phyloP scores from a whole-genome alignment of 2,888 invertebrate genomes.

The Listrodromus nycthemerus region DNA sequence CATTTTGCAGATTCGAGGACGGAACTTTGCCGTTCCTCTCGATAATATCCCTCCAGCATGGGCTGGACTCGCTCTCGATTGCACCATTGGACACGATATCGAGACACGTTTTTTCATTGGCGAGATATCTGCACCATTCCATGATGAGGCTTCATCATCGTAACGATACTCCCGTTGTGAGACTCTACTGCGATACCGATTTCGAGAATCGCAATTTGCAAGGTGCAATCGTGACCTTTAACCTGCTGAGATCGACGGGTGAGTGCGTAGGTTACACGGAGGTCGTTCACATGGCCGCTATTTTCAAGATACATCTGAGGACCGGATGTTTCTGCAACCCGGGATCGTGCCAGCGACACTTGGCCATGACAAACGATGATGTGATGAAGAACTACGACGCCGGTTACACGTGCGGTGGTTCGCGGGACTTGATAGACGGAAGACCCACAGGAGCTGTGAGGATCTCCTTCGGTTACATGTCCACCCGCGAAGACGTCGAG shows the following conservation, averaged over 20 bases:
- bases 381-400: conserved; percentile 92
- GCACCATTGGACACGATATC: conserved; percentile 88
- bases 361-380: conserved; percentile 89
- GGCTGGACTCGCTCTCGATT: conserved; percentile 90
- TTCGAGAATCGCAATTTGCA: conserved; percentile 88
- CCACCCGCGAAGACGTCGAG: conserved; percentile 90
- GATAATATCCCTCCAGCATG: conserved; percentile 92
- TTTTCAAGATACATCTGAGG: conserved; percentile 93
- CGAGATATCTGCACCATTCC: conserved; percentile 89
- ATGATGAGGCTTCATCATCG: conserved; percentile 88
- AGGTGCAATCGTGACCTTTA: conserved; percentile 96
- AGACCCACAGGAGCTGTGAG: conserved; percentile 96
- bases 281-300: conserved; percentile 94
- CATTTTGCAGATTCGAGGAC: conserved; percentile 93
- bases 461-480: conserved; percentile 97
- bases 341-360: conserved; percentile 95
- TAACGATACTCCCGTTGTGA: conserved; percentile 89
- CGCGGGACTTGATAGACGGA: conserved; percentile 93
- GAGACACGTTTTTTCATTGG: conserved; percentile 90
- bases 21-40: conserved; percentile 96
- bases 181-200: conserved; percentile 90
- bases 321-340: conserved; percentile 99
- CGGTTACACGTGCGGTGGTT: conserved; percentile 97
- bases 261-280: conserved; percentile 95
- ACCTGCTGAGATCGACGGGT: conserved; percentile 91